These are phyloP conservation scores for Montipora efflorescens DNA, from an alignment of 64 coral and sea anemone genomes.

Conservation along the genomic window DNA sequence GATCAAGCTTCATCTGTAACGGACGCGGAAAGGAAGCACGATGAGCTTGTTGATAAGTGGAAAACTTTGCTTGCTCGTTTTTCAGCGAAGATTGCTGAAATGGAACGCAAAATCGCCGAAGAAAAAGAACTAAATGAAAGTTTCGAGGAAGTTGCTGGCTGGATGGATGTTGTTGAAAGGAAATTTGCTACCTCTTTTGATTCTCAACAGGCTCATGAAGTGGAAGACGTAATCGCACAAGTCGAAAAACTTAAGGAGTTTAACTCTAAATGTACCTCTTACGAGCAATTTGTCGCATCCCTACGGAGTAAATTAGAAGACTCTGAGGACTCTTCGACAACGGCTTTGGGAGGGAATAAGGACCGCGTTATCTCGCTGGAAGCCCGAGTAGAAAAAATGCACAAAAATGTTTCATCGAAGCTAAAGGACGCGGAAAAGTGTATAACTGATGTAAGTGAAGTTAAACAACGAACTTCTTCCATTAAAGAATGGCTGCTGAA, in stretches of 20 bases:
- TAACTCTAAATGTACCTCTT: slow-evolving; percentile 64
- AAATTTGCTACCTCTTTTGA: slow-evolving; percentile 44
- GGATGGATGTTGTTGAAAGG: slow-evolving; percentile 73
- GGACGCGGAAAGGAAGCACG: slow-evolving; percentile 38
- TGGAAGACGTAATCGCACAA: slow-evolving; percentile 61
- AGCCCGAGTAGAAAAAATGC: slow-evolving; percentile 49
- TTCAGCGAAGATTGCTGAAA: slow-evolving; percentile 55
- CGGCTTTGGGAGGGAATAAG: slow-evolving; percentile 25
- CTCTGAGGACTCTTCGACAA: slow-evolving; percentile 37
- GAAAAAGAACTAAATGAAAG: slow-evolving; percentile 67
- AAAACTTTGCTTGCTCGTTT: slow-evolving; percentile 49
- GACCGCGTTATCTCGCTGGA: slow-evolving; percentile 53
- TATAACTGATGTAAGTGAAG: not conserved
- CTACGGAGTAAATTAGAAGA: slow-evolving; percentile 66
- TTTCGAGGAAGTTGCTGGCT: slow-evolving; percentile 62
- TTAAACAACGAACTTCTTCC: slow-evolving; percentile 27
- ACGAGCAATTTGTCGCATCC: slow-evolving; percentile 61
- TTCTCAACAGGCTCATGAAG: slow-evolving; percentile 25
- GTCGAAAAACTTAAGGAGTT: slow-evolving; percentile 64
- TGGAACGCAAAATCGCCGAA: slow-evolving; percentile 37
- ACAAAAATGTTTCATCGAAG: slow-evolving; percentile 35
- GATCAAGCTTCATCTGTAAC: slow-evolving; percentile 15
- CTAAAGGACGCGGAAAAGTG: slow-evolving; percentile 35
- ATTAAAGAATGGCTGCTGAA: slow-evolving; percentile 51
- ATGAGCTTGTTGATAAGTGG: slow-evolving; percentile 73